Conservation (phyloP, 2,113 vertebrate genomes). For the Syngnathus typhle region DNA sequence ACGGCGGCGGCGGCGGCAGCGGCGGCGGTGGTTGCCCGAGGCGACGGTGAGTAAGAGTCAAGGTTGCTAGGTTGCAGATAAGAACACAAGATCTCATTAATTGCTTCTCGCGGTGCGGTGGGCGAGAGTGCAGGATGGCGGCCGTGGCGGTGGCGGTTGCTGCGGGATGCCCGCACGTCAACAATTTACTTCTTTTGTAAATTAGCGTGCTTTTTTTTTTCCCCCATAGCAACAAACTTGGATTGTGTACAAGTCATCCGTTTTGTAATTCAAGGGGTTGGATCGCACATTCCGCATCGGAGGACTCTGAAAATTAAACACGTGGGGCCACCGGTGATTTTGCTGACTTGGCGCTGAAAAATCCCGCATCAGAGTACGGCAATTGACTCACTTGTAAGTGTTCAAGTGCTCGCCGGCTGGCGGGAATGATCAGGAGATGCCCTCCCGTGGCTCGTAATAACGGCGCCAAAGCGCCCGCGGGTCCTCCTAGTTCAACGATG, state of each 20-base stretch:
- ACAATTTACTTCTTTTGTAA: background rate
- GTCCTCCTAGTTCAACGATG: background rate
- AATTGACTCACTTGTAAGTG: background rate
- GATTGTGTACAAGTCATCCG: background rate
- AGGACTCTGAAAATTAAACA: background rate
- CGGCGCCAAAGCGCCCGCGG: too few species aligned
- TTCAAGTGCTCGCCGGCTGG: background rate
- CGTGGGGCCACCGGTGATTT: background rate
- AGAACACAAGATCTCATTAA: slow-evolving; percentile 48
- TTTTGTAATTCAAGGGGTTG: background rate
- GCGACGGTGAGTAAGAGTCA: slow-evolving; percentile 40
- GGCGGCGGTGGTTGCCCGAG: slow-evolving; percentile 30
- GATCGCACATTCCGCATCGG: background rate
- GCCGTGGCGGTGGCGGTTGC: slow-evolving; percentile 25
- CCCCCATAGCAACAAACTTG: background rate
- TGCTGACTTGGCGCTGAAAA: background rate
- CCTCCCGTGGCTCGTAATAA: background rate
- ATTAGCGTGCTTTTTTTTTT: background rate
- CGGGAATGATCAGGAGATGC: background rate
- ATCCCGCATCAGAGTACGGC: too few species aligned
- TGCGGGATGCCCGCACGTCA: slow-evolving; percentile 6
- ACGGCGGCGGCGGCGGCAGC: slow-evolving; percentile 1
- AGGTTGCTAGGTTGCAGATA: slow-evolving; percentile 56
- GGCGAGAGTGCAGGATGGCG: slow-evolving; percentile 11
- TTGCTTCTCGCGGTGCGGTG: slow-evolving; percentile 31